phyloP scores from a whole-genome alignment of 2,888 invertebrate genomes.

The Eupelmus urozonus region DNA sequence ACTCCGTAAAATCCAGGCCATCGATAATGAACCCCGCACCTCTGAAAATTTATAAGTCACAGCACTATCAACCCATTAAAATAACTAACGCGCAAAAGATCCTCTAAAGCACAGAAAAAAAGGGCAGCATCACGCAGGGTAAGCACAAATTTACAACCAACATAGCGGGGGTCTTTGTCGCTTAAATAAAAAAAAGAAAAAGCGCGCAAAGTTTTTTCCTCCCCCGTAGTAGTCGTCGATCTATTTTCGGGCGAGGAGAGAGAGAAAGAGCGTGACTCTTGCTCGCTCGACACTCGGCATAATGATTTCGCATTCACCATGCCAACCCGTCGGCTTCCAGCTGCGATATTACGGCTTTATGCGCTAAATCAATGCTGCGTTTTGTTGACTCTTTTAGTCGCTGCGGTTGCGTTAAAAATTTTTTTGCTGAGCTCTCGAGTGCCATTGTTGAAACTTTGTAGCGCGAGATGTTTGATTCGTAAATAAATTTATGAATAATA shows the following conservation, averaged over 20 bases:
- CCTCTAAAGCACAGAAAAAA: no score
- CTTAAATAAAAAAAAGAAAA: neutral
- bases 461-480: no score
- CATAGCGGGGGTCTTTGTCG: neutral
- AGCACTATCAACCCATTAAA: no score
- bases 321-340: conserved; percentile 18
- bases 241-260: conserved; percentile 1
- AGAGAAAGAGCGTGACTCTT: conserved; percentile 7
- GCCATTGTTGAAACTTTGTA: no score
- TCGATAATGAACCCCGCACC: no score
- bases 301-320: conserved; percentile 45
- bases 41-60: neutral
- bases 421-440: no score
- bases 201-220: conserved; percentile 1
- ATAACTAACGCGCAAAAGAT: no score
- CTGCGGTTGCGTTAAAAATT: neutral
- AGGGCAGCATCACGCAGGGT: neutral
- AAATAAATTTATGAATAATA: no score
- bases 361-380: conserved; percentile 12
- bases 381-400: neutral
- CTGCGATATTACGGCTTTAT: conserved; percentile 25
- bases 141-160: conserved; percentile 9
- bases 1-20: no score
- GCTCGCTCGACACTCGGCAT: conserved; percentile 36
- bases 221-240: neutral